Conservation (phyloP, 2,113 vertebrate species). For the Nematolebias whitei region DNA sequence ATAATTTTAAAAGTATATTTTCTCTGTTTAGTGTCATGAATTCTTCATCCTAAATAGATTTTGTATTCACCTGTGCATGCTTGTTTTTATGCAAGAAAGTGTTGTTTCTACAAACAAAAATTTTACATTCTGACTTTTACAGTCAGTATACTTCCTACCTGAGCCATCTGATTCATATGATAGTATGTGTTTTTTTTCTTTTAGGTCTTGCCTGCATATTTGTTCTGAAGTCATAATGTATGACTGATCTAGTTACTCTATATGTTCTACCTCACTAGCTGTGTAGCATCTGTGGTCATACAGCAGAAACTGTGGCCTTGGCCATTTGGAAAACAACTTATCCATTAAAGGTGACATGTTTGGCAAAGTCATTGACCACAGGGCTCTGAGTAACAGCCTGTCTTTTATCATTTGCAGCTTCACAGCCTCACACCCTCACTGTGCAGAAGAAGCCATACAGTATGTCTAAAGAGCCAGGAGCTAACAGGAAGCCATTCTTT, state of each 20-base stretch:
- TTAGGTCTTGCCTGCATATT: background rate
- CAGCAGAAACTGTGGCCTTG: conserved; percentile 47
- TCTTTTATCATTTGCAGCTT: conserved; percentile 62
- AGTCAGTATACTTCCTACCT: background rate
- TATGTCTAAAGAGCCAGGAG: conserved; percentile 1
- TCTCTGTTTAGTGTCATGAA: no score
- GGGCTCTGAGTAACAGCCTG: conserved; percentile 28
- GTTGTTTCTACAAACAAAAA: background rate
- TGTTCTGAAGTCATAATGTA: conserved; percentile 10
- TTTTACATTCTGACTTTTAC: background rate
- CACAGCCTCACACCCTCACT: conserved; percentile 20
- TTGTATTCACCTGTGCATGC: background rate
- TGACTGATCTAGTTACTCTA: conserved; percentile 55
- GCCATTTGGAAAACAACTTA: conserved; percentile 70
- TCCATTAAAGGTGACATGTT: conserved; percentile 62
- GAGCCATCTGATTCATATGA: background rate
- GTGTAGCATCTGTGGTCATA: conserved; percentile 38
- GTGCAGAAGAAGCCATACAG: conserved; percentile 12
- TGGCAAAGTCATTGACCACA: conserved; percentile 44
- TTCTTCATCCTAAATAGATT: conserved; percentile 5
- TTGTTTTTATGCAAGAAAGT: no score
- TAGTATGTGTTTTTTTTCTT: conserved; percentile 1
- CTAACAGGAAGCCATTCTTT: conserved; percentile 21
- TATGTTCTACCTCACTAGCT: conserved; percentile 42
- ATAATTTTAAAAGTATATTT: no score